phyloP scores from a whole-genome alignment of 2,797 vertebrate genomes.

The Ispidina picta region DNA sequence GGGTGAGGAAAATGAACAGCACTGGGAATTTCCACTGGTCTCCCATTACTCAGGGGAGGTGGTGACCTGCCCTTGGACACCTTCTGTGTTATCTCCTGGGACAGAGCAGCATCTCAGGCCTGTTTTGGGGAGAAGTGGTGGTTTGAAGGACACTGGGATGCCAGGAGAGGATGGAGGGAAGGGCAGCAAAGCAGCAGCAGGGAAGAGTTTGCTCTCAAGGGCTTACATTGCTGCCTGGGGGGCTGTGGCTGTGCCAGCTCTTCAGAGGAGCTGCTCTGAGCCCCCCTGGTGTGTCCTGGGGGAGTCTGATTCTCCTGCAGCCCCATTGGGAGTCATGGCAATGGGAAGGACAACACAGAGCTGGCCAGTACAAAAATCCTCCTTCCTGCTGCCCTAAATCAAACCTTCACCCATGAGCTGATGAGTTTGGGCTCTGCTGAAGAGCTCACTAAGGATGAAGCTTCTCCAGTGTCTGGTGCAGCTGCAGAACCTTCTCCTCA shows the following conservation, averaged over 20 bases:
- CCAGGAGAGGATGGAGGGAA: background rate
- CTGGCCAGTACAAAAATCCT: background rate
- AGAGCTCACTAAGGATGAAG: background rate
- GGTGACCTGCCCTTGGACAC: background rate
- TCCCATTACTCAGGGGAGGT: background rate
- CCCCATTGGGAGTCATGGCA: background rate
- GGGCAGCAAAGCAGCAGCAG: background rate
- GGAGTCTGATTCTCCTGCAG: background rate
- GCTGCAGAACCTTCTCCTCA: accelerated
- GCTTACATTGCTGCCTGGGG: background rate
- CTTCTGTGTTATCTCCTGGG: background rate
- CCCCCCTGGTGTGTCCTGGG: background rate
- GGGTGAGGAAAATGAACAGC: background rate
- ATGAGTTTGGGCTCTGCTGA: background rate
- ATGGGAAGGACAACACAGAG: background rate
- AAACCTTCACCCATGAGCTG: background rate
- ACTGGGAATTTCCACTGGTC: background rate
- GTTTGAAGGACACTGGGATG: background rate
- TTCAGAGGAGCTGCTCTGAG: background rate
- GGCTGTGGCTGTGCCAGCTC: background rate
- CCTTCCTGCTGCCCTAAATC: background rate
- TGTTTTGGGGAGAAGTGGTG: background rate
- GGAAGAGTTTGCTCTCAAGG: background rate
- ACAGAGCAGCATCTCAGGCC: background rate
- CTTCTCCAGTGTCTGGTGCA: background rate